Conservation (phyloP, 2,888 invertebrate genomes). For the Drepanosiphum platanoidis region DNA sequence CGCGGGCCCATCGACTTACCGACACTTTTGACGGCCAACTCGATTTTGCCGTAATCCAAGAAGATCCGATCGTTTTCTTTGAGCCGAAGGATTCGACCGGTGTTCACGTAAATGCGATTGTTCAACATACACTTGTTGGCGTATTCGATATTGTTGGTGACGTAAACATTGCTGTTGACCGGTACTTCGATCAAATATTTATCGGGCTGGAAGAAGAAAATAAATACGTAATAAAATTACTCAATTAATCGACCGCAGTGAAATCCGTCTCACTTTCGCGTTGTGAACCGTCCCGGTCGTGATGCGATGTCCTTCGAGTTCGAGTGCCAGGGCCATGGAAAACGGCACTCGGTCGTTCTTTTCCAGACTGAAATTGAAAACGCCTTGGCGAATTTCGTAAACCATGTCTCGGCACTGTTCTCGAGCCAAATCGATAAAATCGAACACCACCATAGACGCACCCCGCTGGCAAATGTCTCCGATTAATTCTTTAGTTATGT, state of each 20-base stretch:
- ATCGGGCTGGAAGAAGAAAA: not conserved
- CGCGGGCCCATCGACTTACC: conserved; percentile 17
- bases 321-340: conserved; percentile 23
- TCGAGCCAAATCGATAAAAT: conserved; percentile 2
- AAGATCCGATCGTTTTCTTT: conserved; percentile 63
- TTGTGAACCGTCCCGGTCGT: not conserved
- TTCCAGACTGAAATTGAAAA: conserved; percentile 40
- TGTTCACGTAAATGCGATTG: conserved; percentile 63
- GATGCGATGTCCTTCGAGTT: conserved; percentile 11
- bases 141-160: conserved; percentile 64
- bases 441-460: conserved; percentile 11
- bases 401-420: conserved; percentile 32
- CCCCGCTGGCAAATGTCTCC: conserved; percentile 32
- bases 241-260: too few relatives aligned
- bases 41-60: conserved; percentile 64
- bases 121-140: conserved; percentile 63
- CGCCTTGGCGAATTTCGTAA: conserved; percentile 45
- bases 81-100: conserved; percentile 63
- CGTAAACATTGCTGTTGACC: conserved; percentile 63
- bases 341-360: conserved; percentile 28
- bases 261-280: not conserved
- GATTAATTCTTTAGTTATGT: conserved; percentile 11
- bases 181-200: conserved; percentile 62
- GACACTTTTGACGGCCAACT: conserved; percentile 63
- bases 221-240: too few relatives aligned